phyloP scores from a whole-genome alignment of 2,113 vertebrate species.

The Rousettus leschenaultii region DNA sequence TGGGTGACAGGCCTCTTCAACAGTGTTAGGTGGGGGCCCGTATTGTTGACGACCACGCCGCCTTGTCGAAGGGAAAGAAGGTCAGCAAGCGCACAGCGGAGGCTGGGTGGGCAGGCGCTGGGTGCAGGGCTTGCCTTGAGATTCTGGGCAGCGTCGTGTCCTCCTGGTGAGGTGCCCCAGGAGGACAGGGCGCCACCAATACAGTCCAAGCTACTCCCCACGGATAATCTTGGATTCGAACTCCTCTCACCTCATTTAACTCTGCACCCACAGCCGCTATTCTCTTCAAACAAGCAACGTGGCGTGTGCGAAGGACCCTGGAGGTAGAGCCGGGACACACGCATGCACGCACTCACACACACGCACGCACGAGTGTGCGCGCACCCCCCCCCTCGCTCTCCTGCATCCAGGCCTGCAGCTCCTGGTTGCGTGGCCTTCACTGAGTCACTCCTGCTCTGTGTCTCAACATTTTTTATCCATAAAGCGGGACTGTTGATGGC shows the following conservation, averaged over 20 bases:
- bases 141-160: not conserved
- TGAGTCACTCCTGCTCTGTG: not conserved
- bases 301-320: not conserved
- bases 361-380: no score
- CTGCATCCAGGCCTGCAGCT: not conserved
- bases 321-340: not conserved
- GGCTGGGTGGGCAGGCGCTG: not conserved
- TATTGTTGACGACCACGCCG: constrained; percentile 66
- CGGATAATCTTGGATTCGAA: not conserved
- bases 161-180: not conserved
- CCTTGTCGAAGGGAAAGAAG: constrained; percentile 66
- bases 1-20: constrained; percentile 65
- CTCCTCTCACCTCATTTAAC: not conserved
- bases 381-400: no score
- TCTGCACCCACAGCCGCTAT: not conserved
- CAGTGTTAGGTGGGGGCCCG: constrained; percentile 67
- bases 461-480: not conserved
- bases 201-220: not conserved
- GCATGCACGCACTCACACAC: no score
- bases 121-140: not conserved
- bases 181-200: not conserved
- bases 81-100: not conserved
- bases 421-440: not conserved
- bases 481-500: not conserved
- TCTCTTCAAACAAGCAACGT: not conserved